A percentile compares a stretch with the other conserved stretches of the same genome.
Conservation (phyloP, 2,797 vertebrate genomes). For the Ctenopoma multispine region DNA sequence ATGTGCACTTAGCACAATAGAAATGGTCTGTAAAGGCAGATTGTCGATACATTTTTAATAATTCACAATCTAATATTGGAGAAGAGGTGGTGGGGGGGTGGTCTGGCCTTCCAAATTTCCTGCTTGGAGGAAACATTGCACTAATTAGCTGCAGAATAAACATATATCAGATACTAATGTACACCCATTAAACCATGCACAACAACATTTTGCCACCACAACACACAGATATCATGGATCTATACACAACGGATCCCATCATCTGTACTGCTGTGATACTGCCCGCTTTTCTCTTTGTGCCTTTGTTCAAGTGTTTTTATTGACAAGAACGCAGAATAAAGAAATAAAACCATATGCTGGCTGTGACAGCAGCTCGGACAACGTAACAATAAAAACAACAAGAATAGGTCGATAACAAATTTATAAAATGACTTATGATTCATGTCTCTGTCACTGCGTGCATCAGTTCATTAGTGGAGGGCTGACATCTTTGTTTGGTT, state of each 20-base stretch:
- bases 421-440: not conserved
- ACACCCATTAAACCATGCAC: not conserved
- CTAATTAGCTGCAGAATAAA: slow-evolving; percentile 51
- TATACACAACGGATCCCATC: not conserved
- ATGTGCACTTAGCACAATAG: too few species aligned
- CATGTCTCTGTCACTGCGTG: not conserved
- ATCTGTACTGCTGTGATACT: not conserved
- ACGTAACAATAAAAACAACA: not conserved
- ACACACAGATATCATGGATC: not conserved
- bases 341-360: not conserved
- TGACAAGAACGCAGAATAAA: slow-evolving; percentile 6
- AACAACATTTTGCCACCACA: not conserved
- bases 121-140: slow-evolving; percentile 21
- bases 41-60: too few species aligned
- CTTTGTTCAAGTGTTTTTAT: not conserved
- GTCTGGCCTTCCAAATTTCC: slow-evolving; percentile 14
- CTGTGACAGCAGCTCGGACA: not conserved
- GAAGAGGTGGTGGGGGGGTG: not conserved
- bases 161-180: slow-evolving; percentile 21
- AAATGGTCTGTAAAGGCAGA: too few species aligned
- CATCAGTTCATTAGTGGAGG: not conserved
- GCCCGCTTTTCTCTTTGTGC: not conserved
- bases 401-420: not conserved
- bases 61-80: too few species aligned
- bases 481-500: not conserved